Base-by-base conservation (phyloP, 2,113 vertebrate genomes). In the Trematomus loennbergii region DNA sequence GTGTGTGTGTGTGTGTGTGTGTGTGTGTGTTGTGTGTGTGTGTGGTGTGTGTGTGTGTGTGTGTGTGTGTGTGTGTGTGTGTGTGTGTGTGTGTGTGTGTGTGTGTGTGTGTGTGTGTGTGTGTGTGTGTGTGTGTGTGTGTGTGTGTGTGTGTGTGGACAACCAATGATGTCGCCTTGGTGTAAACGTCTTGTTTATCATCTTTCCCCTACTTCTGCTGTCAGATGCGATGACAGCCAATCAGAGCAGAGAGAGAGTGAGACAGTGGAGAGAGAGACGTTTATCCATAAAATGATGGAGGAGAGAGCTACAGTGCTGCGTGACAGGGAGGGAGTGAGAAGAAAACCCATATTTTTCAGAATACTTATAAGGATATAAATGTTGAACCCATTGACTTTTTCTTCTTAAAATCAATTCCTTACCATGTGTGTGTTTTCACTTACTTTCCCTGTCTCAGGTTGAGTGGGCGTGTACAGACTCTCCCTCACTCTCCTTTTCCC, bases 121-220 rank as follows among this genome's bases (percentile, higher is more conserved):
- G 57, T 40, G 16, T 59, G 55, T 60, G 78, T 25, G 66, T 60
- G 55, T 43, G 60, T 20, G 73, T 53, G 48, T 64, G 61, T 22
- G 57, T 65, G 43, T 53, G 64, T 53, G 49, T 70, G 72, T 64
- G 33, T 62, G 70, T 57, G 57, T 60, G 66, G 25, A 52, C 46
- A 82, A 46, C n/a, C 11, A 9, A 29, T 58, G 43, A 55, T 48
- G 74, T 72, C 78, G 74, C 78, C 43, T 36, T 17, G 52, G 62
- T 75, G 81, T 90, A 84, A 83, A 75, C 8, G 45, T 86, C 89
- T 90, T 87, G 79, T 87, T 88, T 85, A 78, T 88, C 86, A 85
- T 85, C 84, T 61, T 75, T 61, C 62, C 60, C 46, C 60, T 2
- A 36, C 52, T 75, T 55, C 46, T n/a, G 74, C 85, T 86, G 85